Percentiles rank a stretch among this genome's conserved stretches.
phyloP scores from a whole-genome alignment of 2,888 invertebrate genomes.

The Octonoba sinensis region DNA sequence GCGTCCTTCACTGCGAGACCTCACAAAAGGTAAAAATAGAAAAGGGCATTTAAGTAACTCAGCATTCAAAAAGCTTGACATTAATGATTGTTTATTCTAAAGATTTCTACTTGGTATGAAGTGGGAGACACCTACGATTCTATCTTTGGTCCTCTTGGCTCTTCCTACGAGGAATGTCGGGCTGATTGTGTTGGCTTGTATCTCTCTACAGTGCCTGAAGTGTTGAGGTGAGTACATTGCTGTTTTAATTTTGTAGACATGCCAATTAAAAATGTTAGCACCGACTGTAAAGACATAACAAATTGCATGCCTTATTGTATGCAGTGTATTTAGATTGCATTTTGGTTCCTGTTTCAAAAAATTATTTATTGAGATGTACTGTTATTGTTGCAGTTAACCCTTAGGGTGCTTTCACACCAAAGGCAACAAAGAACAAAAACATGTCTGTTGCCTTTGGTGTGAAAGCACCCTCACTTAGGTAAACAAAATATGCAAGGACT shows the following conservation, averaged over 20 bases:
- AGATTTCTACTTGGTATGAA: conserved; percentile 78
- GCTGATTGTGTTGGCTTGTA: conserved; percentile 96
- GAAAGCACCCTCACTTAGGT: too few species aligned
- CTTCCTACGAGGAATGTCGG: conserved; percentile 94
- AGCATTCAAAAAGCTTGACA: not conserved
- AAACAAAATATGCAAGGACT: too few species aligned
- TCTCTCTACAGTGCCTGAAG: conserved; percentile 71
- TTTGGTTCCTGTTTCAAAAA: too few species aligned
- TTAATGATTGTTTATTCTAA: not conserved
- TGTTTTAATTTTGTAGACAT: not conserved
- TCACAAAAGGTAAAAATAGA: conserved; percentile 67
- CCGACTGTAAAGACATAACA: too few species aligned
- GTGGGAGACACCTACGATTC: conserved; percentile 93
- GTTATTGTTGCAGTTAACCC: too few species aligned
- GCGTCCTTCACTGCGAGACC: conserved; percentile 72
- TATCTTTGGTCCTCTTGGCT: conserved; percentile 87
- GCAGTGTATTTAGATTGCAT: too few species aligned
- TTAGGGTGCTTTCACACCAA: too few species aligned
- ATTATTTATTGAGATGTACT: too few species aligned
- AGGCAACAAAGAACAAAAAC: too few species aligned
- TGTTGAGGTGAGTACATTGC: conserved; percentile 19
- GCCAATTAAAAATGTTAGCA: too few species aligned
- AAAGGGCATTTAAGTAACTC: not conserved
- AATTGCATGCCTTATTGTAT: too few species aligned
- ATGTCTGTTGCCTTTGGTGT: too few species aligned